These are phyloP conservation scores for Drosophila pectinifera DNA, from an alignment of 1,140 invertebrate genomes.

Conservation along the genomic window DNA sequence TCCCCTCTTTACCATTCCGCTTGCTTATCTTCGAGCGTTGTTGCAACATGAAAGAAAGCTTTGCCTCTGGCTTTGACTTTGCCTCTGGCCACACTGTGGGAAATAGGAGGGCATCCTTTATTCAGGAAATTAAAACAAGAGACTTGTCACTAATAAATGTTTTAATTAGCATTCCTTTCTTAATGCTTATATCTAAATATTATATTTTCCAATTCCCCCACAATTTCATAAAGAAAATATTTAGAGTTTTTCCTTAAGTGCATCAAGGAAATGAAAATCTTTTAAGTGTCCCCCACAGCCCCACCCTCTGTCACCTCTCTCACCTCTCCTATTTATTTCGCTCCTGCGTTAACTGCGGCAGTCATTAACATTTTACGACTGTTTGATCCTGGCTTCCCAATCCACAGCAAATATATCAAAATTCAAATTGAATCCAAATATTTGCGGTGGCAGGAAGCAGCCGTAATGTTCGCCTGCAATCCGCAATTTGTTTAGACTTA, in stretches of 20 bases:
- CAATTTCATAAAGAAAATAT: not conserved
- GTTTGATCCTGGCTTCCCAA: conserved; percentile 25
- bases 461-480: conserved; percentile 31
- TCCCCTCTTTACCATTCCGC: conserved; percentile 13
- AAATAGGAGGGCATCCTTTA: not conserved
- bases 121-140: not conserved
- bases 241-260: not conserved
- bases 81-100: conserved; percentile 17
- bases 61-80: conserved; percentile 37
- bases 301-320: not conserved
- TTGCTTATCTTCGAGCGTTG: conserved; percentile 75
- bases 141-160: not conserved
- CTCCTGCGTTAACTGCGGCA: conserved; percentile 56
- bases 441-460: conserved; percentile 51
- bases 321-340: conserved; percentile 43
- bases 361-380: conserved; percentile 76
- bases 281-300: conserved; percentile 10
- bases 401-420: conserved; percentile 38
- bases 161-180: not conserved
- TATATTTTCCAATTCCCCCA: no score
- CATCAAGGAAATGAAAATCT: conserved; percentile 25
- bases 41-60: conserved; percentile 72
- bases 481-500: conserved; percentile 67
- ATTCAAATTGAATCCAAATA: conserved; percentile 71
- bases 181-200: no score